Evolutionary conservation across 2,113 vertebrate genomes (phyloP).

Genomic region (Pseudonaja textilis): DNA sequence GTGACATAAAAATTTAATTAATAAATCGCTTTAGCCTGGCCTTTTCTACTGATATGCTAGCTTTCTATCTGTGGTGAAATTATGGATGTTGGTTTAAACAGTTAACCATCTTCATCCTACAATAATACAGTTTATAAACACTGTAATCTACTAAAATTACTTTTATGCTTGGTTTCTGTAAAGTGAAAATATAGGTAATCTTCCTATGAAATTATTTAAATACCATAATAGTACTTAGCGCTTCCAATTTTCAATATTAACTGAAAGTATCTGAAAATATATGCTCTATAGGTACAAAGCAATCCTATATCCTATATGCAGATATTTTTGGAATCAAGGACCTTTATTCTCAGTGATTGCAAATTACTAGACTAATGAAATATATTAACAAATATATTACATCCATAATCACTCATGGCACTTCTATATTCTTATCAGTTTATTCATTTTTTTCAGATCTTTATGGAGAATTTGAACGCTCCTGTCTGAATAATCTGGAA

Average conservation of each 20-base stretch:
- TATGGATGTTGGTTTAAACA: background rate
- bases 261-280: background rate
- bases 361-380: background rate
- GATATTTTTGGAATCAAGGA: background rate
- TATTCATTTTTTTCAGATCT: background rate
- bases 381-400: background rate
- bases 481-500: background rate
- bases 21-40: background rate
- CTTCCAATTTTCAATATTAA: background rate
- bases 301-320: background rate
- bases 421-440: background rate
- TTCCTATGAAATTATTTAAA: background rate
- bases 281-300: background rate
- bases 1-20: background rate
- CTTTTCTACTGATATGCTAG: background rate
- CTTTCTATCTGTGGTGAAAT: background rate
- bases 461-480: background rate
- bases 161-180: background rate
- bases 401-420: background rate
- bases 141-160: background rate
- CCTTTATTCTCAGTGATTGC: background rate
- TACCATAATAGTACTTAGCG: background rate
- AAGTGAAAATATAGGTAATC: background rate
- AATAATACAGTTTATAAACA: background rate
- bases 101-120: background rate